Evolutionary conservation across 1,140 invertebrate genomes (phyloP), one percentile per base, ranked within the genome.

Genomic region (Homalodisca vitripennis): DNA sequence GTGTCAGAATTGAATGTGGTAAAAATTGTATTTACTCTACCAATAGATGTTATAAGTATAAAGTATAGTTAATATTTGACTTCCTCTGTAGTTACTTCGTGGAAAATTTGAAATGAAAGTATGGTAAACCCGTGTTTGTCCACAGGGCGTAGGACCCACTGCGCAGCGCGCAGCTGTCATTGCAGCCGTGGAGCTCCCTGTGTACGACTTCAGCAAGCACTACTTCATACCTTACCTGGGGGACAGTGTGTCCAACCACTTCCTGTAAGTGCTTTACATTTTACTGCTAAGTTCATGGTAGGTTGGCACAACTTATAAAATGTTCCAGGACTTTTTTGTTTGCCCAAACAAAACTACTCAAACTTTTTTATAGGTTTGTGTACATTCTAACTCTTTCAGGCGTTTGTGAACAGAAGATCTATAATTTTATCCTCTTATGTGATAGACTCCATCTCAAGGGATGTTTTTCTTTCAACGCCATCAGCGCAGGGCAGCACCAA

Each of bases 151-250:
- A 55, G 89, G 89, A 47, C 92, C 95, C 31, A 98, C 95, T 67
- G 89, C 93, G 24, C 94, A 97, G 81, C 85, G 95, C 77, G 94
- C 95, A 60, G 94, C 93, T 14, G 85, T 96, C 48, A 95, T 97
- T 76, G 93, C 93, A 30, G 94, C 93, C 34, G 95, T 97, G 20
- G 95, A 98, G 82, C 83, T 98, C 72, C 95, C 95, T 68, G 92
- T 93, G 47, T 98, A 98, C 83, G 95, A 98, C 82, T 90, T 90
- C 74, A 91, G 88, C 79, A 98, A 97, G 83, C 86, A 88, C 74
- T 85, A 89, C 74, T 83, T 97, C 65, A 85, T 89, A 75, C 82
- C 81, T 22, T 70, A 86, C 27, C 82, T 95, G 74, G 92, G 90
- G 3, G 92, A 97, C 82, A 88, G 86, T 74, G 84, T 92, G 57